A percentile compares a stretch with the other conserved stretches of the same genome.
These are phyloP conservation scores for Holocentrus rufus DNA, from an alignment of 2,797 vertebrate species.

Conservation along the genomic window DNA sequence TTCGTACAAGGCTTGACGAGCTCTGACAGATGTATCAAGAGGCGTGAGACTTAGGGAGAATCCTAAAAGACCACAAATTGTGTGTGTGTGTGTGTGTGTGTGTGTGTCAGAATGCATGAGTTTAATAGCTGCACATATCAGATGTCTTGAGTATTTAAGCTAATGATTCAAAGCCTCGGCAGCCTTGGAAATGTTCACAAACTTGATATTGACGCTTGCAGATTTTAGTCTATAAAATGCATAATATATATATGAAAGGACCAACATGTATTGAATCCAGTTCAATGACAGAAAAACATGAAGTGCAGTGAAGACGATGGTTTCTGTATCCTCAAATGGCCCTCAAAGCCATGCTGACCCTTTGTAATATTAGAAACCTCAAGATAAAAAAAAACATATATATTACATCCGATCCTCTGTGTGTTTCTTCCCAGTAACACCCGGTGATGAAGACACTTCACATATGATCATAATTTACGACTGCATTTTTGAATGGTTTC, in stretches of 20 bases:
- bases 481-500: slow-evolving; percentile 63
- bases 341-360: no score
- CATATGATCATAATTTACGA: slow-evolving; percentile 75
- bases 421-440: slow-evolving; percentile 58
- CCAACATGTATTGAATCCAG: background rate
- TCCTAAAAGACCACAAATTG: slow-evolving; percentile 53
- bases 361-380: background rate
- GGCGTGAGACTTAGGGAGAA: slow-evolving; percentile 50
- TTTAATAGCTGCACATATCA: background rate
- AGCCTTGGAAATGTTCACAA: background rate
- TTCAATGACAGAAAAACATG: background rate
- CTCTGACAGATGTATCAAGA: slow-evolving; percentile 68
- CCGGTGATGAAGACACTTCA: slow-evolving; percentile 53
- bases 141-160: background rate
- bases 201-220: background rate
- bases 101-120: background rate
- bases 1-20: slow-evolving; percentile 66
- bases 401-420: background rate
- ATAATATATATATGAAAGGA: background rate
- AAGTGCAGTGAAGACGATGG: background rate
- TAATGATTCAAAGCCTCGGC: background rate
- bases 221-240: background rate
- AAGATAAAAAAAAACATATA: background rate
- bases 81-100: slow-evolving; percentile 11
- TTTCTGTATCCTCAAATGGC: no score